A percentile compares a stretch with the other conserved stretches of the same genome.
Evolutionary conservation across 2,888 invertebrate species (phyloP).

Genomic region (Ectemnius cavifrons): DNA sequence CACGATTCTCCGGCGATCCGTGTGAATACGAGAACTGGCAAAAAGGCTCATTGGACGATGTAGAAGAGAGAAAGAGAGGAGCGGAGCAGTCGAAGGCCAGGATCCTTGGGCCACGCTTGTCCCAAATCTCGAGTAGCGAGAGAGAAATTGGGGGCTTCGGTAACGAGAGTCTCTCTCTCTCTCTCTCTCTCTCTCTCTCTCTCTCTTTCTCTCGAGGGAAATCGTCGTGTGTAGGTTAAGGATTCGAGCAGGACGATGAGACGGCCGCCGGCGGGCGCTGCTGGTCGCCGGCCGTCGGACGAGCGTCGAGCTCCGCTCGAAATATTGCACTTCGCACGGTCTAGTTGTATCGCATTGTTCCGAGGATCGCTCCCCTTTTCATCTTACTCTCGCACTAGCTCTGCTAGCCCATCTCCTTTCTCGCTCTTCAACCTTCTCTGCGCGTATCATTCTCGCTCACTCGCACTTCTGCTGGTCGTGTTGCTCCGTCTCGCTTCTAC

Average conservation of each 20-base stretch:
- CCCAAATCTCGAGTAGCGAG: constrained; percentile 7
- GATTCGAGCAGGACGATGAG: background rate
- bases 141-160: background rate
- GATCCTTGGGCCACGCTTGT: constrained; percentile 1
- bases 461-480: no score
- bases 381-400: constrained; percentile 8
- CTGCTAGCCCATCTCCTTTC: constrained; percentile 9
- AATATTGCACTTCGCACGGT: constrained; percentile 68
- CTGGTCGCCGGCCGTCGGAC: constrained; percentile 16
- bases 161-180: background rate
- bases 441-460: background rate
- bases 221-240: constrained; percentile 12
- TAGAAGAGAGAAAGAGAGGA: background rate
- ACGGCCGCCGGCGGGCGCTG: background rate
- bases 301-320: constrained; percentile 30
- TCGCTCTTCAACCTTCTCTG: background rate
- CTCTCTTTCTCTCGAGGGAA: background rate
- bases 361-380: constrained; percentile 18
- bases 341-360: constrained; percentile 66
- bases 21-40: background rate
- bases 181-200: background rate
- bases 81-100: background rate
- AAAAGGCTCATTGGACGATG: background rate
- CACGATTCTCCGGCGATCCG: background rate
- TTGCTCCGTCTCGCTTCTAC: no score